Evolutionary conservation across 1,140 invertebrate genomes (phyloP).

Genomic region (Mya arenaria): DNA sequence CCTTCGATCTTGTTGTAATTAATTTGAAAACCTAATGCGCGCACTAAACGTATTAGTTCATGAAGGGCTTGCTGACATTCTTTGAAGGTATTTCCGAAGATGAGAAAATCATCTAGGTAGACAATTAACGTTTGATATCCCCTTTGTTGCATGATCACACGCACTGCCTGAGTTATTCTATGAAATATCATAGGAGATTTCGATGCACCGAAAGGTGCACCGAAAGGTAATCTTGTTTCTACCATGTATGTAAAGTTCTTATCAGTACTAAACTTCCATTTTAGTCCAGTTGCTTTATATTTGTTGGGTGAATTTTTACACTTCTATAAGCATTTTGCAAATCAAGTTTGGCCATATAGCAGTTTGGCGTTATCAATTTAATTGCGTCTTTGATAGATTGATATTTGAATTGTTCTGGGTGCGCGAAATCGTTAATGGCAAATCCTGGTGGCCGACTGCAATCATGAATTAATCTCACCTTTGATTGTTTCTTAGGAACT

Average conservation of each 20-base stretch:
- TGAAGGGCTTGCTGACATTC: background rate
- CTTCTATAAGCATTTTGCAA: background rate
- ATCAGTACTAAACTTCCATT: conserved; percentile 14
- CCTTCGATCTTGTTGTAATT: conserved; percentile 16
- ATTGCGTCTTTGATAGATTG: conserved; percentile 7
- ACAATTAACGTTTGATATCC: background rate
- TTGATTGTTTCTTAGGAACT: conserved; percentile 4
- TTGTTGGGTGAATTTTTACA: conserved; percentile 14
- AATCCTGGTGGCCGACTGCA: background rate
- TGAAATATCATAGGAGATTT: conserved; percentile 6
- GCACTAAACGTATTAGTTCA: background rate
- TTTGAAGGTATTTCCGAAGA: background rate
- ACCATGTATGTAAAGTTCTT: conserved; percentile 3
- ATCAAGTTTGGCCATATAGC: conserved; percentile 33
- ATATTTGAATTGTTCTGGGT: background rate
- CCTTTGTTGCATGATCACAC: background rate
- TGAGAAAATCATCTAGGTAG: conserved; percentile 20
- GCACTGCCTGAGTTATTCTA: background rate
- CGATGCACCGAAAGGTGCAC: background rate
- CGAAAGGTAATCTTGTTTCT: conserved; percentile 11
- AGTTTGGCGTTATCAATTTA: background rate
- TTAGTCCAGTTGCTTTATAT: conserved; percentile 27
- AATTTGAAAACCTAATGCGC: conserved; percentile 1
- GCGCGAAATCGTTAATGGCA: background rate
- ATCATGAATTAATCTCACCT: conserved; percentile 17